Base-by-base conservation (phyloP, 2,113 vertebrate species). In the Takifugu flavidus region DNA sequence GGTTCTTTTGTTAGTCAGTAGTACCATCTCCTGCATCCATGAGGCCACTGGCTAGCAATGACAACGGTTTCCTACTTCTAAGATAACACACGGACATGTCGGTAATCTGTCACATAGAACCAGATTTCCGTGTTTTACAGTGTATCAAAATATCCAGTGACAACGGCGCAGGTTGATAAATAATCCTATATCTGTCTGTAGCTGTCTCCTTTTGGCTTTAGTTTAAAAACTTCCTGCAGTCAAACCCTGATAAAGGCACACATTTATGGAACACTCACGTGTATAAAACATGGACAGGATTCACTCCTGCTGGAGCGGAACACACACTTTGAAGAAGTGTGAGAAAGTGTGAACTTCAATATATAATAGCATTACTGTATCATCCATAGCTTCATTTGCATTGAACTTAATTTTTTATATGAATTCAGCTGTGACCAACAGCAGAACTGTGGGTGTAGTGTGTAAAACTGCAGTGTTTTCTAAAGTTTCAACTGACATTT, bases 201-300 rank as follows among this genome's bases (percentile, higher is more conserved):
- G 47, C 57, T 49, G 52, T 34, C 46, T 53, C 75, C 61, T 52
- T 67, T 53, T 39, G 51, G 56, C 51, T n/a, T 61, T 71, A 63
- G 68, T 59, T 70, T 68, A 67, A 60, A 83, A 80, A 74, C 67
- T 67, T 63, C 62, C 72, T 68, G 66, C 69, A 77, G 77, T 65
- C 67, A 71, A 84, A 77, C 78, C 74, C 72, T 73, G 72, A 82
- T 77, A 79, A 89, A 88, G 88, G 88, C 86, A 89, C 88, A 86
- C 85, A 73, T 78, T 78, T 82, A 75, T 82, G 74, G 68, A 82
- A 79, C 68, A 78, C 58, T 80, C 62, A 74, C 63, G 76, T 70
- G 62, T 79, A 62, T 39, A 39, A 39, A 39, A 39, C 34, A 39
- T 39, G 8, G 57, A 64, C 63, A 34, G 60, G 5, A 72, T 57